A percentile compares a stretch with the other conserved stretches of the same genome.
phyloP scores from a whole-genome alignment of 2,113 vertebrate genomes.

The Phaethon lepturus region DNA sequence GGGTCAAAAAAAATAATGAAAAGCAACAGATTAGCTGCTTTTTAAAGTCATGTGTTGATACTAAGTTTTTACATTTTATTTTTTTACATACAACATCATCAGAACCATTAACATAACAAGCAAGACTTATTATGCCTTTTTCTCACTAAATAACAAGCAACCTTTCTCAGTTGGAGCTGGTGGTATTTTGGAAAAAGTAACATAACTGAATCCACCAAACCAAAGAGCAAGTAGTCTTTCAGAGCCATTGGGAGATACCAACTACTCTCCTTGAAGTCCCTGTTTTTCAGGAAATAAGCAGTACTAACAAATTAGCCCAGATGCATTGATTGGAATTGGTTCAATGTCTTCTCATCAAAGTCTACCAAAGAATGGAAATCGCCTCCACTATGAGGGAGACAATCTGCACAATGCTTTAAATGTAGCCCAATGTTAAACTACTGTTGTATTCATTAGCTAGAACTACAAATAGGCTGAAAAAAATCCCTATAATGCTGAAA shows the following conservation, averaged over 20 bases:
- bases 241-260: neutral
- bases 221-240: neutral
- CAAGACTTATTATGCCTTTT: neutral
- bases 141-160: neutral
- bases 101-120: neutral
- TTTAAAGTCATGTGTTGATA: neutral
- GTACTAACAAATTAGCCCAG: neutral
- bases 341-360: neutral
- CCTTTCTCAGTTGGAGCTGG: neutral
- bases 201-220: neutral
- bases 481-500: neutral
- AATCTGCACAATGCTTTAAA: neutral
- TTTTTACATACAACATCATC: neutral
- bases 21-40: neutral
- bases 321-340: neutral
- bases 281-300: neutral
- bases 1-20: neutral
- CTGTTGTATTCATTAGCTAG: neutral
- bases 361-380: neutral
- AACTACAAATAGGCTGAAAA: neutral
- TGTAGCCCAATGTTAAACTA: neutral
- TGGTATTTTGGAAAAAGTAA: neutral
- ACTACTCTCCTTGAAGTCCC: neutral
- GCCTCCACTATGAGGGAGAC: neutral
- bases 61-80: neutral